Base-by-base conservation (phyloP, 2,797 vertebrate species). In the Benthosema pterotum region DNA sequence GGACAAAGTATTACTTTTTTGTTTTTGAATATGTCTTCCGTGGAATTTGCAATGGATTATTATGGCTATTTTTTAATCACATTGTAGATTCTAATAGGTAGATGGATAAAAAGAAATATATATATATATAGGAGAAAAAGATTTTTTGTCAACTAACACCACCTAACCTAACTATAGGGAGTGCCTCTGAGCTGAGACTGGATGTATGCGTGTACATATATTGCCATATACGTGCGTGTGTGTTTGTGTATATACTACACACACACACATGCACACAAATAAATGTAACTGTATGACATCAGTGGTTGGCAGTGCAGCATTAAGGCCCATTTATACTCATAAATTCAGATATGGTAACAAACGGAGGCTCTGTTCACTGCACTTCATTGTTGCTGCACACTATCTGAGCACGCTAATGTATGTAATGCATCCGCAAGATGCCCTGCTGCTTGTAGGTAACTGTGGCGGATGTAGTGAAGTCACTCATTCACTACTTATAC, bases 21-120 rank as follows among this genome's bases (percentile, higher is more conserved):
- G 51, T 62, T 92, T 91, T 90, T 89, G 80, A 79, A 86, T 85
- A 87, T 7, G 90, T 93, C 91, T 91, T 93, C 90, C 86, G 64
- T 71, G 74, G 84, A 88, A 77, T 89, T 84, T 80, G 60, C 72
- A 69, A 51, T 69, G 63, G 73, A 83, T 62, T 54, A 48, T n/a
- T 42, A 63, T 51, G 71, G 80, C 71, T 89, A 69, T 88, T 89
- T 87, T 88, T 63, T 65, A 75, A 68, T 77, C 56, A 61, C 75
- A 60, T 18, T 52, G 78, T 82, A 72, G 64, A 83, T 84, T 83
- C 71, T 65, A 71, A 71, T 76, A 64, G 78, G 68, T 80, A 70
- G 72, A 76, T 32, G 13, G 58, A 81, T 52, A 48, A 19, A 56
- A 48, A 19, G 38, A 70, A 71, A 77, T n/a, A n/a, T n/a, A n/a